Conservation (phyloP, 2,888 invertebrate genomes). For the Drosophila siamana region DNA sequence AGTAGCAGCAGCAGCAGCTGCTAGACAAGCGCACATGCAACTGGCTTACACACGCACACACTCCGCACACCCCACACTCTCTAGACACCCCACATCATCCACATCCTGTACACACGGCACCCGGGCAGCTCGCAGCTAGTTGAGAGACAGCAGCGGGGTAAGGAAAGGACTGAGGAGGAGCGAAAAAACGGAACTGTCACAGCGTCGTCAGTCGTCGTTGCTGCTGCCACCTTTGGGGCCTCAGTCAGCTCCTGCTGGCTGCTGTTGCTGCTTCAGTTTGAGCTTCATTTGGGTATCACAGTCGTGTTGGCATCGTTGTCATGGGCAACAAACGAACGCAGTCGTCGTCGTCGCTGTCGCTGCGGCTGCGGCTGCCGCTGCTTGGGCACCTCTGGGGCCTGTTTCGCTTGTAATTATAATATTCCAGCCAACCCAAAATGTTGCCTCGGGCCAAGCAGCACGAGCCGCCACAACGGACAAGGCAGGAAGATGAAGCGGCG, state of each 20-base stretch:
- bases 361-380: conserved; percentile 26
- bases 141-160: conserved; percentile 27
- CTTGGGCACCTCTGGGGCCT: conserved; percentile 72
- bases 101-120: conserved; percentile 3
- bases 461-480: conserved; percentile 41
- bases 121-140: conserved; percentile 9
- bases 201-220: conserved; percentile 54
- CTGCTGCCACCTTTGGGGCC: conserved; percentile 65
- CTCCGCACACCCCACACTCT: background rate
- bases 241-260: conserved; percentile 8
- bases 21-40: conserved; percentile 62
- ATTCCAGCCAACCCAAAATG: conserved; percentile 80
- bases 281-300: conserved; percentile 71
- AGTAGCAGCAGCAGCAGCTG: conserved; percentile 34
- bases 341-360: conserved; percentile 13
- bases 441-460: conserved; percentile 57
- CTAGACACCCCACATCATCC: conserved; percentile 6
- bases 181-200: conserved; percentile 71
- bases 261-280: conserved; percentile 20
- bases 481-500: conserved; percentile 73
- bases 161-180: conserved; percentile 11
- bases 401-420: conserved; percentile 81
- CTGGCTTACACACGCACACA: conserved; percentile 65
- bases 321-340: conserved; percentile 55
- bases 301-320: conserved; percentile 53